Base-by-base conservation (phyloP, 2,797 vertebrate species). In the Taeniopygia guttata region DNA sequence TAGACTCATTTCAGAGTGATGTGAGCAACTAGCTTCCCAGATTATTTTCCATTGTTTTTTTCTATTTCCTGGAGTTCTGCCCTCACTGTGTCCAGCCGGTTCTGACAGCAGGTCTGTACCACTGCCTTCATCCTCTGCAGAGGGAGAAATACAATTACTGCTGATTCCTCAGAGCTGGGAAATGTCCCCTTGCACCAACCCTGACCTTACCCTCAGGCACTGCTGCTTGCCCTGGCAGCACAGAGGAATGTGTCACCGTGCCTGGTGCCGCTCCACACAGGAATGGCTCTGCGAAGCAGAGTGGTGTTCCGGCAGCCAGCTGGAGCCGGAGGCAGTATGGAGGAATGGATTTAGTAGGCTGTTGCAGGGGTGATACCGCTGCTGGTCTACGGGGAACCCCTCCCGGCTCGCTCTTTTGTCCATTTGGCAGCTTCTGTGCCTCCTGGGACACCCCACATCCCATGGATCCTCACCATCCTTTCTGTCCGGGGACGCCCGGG, bases 11-110 rank as follows among this genome's bases (percentile, higher is more conserved):
- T 68, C 60, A 43, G 2, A 64, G 72, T 19, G 19, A 46, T 23
- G 54, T 13, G 25, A 79, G 30, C 48, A 27, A n/a, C 95, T 88
- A 84, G 97, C 97, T 96, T 66, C 25, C 73, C 66, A 95, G 80
- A 52, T 84, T 81, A 88, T 95, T 95, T 68, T 94, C 94, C 77
- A 95, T 87, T 54, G 73, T 59, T 70, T 95, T 95, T 88, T 62
- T 95, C 94, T 34, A 36, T 82, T 23, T 92, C 89, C 62, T 62
- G 87, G 40, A 98, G 62, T 55, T 97, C 96, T 34, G 89, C 84
- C 84, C 94, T 96, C 16, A 79, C 94, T 26, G 58, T 62, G 16
- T 89, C 89, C 49, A 95, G 93, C 23, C 32, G 86, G 38, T 88
- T 87, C 82, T 91, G 88, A 59, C 62, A 81, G 92, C 89, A 95